Evolutionary conservation across 2,888 invertebrate genomes (phyloP), one percentile per base, ranked within the genome.

Genomic region (Fragum sueziense): DNA sequence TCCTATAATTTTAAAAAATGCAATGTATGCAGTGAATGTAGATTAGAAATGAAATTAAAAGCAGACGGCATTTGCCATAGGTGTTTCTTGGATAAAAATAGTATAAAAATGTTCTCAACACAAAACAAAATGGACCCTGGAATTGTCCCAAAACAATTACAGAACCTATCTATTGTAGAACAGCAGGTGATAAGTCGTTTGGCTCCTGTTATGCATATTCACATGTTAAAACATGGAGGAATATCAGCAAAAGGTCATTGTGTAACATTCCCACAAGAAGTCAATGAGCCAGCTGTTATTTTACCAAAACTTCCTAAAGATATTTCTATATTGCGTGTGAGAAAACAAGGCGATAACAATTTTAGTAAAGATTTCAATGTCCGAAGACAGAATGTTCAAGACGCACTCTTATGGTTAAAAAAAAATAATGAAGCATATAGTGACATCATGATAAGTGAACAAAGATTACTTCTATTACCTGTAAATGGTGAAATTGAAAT

Each of bases 111-210:
- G 72, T 84, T 74, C 67, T 76, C 81, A 11, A 17, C 27, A 17
- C 68, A 70, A 59, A 84, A 82, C 54, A 74, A 77, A 25, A 82
- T 82, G 79, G 69, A 84, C 65, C 85, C 82, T 29, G 73, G 75
- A 34, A 14, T 14, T 7, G 52, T 80, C 1, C 82, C 85, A 29
- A 31, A 37, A 51, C 71, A 77, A 61, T 34, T 78, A n/a, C 1
- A 61, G 29, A 59, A 78, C 25, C 22, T 78, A 22, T 75, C 76
- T 2, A 22, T 82, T 41, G 47, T 80, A 61, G 80, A 85, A 62
- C 82, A 85, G 47, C 82, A 85, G 65, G 31, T 67, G 1, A 68
- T 68, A 25, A 51, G 68, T n/a, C 51, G 74, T 31, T 41, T 74
- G 22, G 37, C 67, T 17, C 65, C 74, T 14, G 7, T 65, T 69